Percentiles rank a stretch among this genome's conserved stretches.
These are phyloP conservation scores for Sturnus vulgaris DNA, from an alignment of 2,113 vertebrate species.

Conservation along the genomic window DNA sequence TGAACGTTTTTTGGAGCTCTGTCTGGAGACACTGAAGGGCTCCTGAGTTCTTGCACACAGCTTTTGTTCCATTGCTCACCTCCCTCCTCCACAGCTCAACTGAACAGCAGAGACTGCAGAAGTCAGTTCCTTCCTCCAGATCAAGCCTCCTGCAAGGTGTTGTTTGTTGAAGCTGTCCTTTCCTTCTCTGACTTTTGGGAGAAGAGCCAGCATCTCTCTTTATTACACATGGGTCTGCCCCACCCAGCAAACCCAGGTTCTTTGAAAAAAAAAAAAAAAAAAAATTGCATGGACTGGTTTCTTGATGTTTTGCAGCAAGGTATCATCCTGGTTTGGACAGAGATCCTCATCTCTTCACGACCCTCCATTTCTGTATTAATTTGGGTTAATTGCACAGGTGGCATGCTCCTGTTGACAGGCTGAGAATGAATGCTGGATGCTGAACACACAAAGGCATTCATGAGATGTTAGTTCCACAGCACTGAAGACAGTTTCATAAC, in stretches of 20 bases:
- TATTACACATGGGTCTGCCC: neutral
- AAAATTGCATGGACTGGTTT: neutral
- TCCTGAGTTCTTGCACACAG: neutral
- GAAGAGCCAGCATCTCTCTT: neutral
- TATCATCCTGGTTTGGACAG: neutral
- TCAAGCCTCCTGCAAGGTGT: neutral
- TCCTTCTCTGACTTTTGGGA: neutral
- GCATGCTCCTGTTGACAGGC: neutral
- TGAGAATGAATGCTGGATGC: neutral
- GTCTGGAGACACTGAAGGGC: neutral
- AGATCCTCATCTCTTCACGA: neutral
- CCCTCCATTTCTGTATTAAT: neutral
- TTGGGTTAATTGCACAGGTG: neutral
- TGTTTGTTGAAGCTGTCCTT: neutral
- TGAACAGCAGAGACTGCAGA: neutral
- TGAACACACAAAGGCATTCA: neutral
- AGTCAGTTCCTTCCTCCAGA: neutral
- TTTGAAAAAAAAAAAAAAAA: neutral
- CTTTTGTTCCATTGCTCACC: neutral
- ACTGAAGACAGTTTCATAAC: neutral
- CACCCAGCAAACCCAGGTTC: fast-evolving
- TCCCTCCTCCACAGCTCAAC: neutral
- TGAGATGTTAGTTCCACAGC: neutral
- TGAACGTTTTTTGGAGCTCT: neutral
- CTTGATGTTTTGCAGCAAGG: neutral